Conservation (phyloP, 2,113 vertebrate species). For the Electrona antarctica region DNA sequence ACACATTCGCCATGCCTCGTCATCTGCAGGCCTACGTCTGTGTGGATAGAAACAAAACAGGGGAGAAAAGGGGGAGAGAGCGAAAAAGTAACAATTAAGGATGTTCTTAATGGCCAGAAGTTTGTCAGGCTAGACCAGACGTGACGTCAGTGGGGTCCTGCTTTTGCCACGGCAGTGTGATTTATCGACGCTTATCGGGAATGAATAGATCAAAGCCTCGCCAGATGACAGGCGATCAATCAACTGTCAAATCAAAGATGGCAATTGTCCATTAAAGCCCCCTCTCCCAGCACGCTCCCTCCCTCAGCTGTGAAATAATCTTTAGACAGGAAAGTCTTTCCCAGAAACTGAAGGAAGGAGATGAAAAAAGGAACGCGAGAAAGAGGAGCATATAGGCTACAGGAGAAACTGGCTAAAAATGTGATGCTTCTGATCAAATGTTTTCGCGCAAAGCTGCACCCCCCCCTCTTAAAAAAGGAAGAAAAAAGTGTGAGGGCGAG, state of each 20-base stretch:
- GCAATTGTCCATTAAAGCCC: conserved; percentile 89
- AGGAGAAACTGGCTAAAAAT: not conserved
- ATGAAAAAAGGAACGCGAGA: conserved; percentile 50
- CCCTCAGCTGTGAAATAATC: conserved; percentile 83
- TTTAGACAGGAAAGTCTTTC: conserved; percentile 67
- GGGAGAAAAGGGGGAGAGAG: not conserved
- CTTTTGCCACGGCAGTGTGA: conserved; percentile 86
- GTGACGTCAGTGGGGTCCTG: conserved; percentile 87
- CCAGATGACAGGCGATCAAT: conserved; percentile 93
- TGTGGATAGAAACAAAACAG: not conserved
- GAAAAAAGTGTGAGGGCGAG: conserved; percentile 52
- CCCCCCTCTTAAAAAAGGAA: not conserved
- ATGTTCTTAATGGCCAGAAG: conserved; percentile 69
- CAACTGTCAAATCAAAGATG: conserved; percentile 97
- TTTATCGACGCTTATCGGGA: conserved; percentile 99
- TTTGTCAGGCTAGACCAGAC: conserved; percentile 78
- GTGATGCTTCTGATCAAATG: conserved; percentile 37
- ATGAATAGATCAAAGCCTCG: conserved; percentile 98
- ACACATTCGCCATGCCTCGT: too few species aligned
- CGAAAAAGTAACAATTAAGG: conserved; percentile 63
- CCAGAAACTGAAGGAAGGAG: conserved; percentile 58
- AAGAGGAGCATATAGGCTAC: conserved; percentile 12
- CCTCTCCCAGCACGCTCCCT: conserved; percentile 82
- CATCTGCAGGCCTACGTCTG: too few species aligned
- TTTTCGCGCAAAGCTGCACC: conserved; percentile 38